Evolutionary conservation across 2,888 invertebrate species (phyloP).

Genomic region (Schizotus pectinicornis): DNA sequence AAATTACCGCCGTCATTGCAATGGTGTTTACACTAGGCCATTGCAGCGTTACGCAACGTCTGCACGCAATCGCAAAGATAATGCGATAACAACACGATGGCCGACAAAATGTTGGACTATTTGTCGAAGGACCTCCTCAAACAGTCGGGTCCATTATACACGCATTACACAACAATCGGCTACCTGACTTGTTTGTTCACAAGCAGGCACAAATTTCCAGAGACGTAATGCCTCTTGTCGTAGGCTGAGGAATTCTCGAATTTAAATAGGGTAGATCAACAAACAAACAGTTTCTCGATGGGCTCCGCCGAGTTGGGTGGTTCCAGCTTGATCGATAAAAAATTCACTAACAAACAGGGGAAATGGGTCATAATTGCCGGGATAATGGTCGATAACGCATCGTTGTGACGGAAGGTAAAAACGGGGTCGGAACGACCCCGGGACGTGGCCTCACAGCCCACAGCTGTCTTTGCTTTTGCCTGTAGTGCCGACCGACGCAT

Average conservation of each 20-base stretch:
- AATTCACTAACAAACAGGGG: constrained; percentile 14
- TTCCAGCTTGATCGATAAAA: constrained; percentile 23
- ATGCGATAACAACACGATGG: constrained; percentile 1
- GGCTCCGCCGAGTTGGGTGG: constrained; percentile 16
- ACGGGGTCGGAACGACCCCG: constrained; percentile 9
- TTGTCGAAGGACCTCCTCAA: constrained; percentile 25
- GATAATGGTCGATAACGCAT: constrained; percentile 25
- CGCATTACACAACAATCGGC: constrained; percentile 39
- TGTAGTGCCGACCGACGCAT: constrained; percentile 13
- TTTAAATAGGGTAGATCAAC: constrained; percentile 13
- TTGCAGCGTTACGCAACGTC: not conserved
- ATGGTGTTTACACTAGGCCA: not conserved
- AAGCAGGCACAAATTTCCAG: constrained; percentile 25
- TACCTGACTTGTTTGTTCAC: constrained; percentile 41
- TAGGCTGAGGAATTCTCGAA: constrained; percentile 17
- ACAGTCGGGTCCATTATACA: constrained; percentile 36
- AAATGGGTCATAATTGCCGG: constrained; percentile 30
- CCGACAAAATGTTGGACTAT: constrained; percentile 12
- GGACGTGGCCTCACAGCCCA: constrained; percentile 19
- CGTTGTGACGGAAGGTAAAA: constrained; percentile 14
- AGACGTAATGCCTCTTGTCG: constrained; percentile 6
- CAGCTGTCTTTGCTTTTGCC: constrained; percentile 23
- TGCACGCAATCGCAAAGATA: constrained; percentile 1
- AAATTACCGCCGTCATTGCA: not conserved
- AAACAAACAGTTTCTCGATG: too few relatives aligned